phyloP scores from a whole-genome alignment of 2,113 vertebrate genomes.

The Oxyura jamaicensis region DNA sequence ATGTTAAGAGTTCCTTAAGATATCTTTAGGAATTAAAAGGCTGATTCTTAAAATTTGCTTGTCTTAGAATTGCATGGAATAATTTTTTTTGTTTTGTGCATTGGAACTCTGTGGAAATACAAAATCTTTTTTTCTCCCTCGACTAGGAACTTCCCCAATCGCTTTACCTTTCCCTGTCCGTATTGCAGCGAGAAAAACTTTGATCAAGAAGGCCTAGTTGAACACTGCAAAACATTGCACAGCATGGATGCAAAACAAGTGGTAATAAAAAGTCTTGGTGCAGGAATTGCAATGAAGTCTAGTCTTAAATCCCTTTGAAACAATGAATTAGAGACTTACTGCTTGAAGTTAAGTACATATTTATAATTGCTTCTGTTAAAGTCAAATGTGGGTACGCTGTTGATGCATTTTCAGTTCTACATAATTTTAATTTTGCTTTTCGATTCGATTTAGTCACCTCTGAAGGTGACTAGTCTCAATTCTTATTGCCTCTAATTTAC shows the following conservation, averaged over 20 bases:
- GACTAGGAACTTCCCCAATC: constrained; percentile 90
- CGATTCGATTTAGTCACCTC: neutral
- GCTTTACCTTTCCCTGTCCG: constrained; percentile 94
- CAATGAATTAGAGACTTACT: neutral
- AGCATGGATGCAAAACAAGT: constrained; percentile 89
- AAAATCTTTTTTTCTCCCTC: neutral
- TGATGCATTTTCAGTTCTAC: neutral
- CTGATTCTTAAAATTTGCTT: neutral
- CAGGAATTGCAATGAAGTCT: neutral
- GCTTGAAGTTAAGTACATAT: neutral
- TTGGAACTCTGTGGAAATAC: neutral
- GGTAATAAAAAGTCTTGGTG: constrained; percentile 71
- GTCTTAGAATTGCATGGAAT: neutral
- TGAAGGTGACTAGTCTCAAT: neutral
- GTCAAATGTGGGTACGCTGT: neutral
- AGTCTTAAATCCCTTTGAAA: constrained; percentile 21
- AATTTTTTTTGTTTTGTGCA: neutral
- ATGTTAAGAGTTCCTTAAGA: neutral
- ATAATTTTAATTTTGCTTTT: neutral
- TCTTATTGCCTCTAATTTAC: neutral
- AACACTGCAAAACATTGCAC: constrained; percentile 92
- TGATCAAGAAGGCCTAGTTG: constrained; percentile 94
- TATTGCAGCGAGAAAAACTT: constrained; percentile 94
- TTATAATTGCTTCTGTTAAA: neutral
- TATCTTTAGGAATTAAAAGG: neutral